A percentile compares a stretch with the other conserved stretches of the same genome.
Evolutionary conservation across 2,113 vertebrate species (phyloP).

Genomic region (Acrocephalus kingi): DNA sequence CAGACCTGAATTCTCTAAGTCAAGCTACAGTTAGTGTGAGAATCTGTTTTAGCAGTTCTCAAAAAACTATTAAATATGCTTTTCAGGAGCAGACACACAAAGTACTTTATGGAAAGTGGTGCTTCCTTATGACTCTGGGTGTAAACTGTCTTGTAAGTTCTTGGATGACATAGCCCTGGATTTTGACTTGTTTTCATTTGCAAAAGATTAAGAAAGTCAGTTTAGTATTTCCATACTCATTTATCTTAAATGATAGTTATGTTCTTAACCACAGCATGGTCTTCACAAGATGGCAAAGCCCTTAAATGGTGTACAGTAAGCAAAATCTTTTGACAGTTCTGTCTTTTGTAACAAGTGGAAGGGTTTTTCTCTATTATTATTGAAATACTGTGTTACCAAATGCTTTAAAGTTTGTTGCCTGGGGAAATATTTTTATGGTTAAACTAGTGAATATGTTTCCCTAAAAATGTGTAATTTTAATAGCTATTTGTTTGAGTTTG

Average conservation of each 20-base stretch:
- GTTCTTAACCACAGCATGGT: background rate
- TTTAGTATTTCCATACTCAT: background rate
- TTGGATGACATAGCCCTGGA: background rate
- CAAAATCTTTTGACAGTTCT: slow-evolving; percentile 6
- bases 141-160: slow-evolving; percentile 7
- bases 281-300: background rate
- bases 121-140: slow-evolving; percentile 10
- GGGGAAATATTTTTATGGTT: slow-evolving; percentile 57
- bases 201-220: background rate
- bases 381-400: slow-evolving; percentile 35
- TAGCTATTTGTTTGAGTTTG: slow-evolving; percentile 53
- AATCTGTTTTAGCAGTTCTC: slow-evolving; percentile 47
- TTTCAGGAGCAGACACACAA: background rate
- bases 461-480: slow-evolving; percentile 49
- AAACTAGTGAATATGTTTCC: slow-evolving; percentile 60
- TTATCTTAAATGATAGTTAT: background rate
- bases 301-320: background rate
- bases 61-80: background rate
- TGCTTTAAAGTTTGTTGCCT: slow-evolving; percentile 41
- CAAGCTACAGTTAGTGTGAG: slow-evolving; percentile 2
- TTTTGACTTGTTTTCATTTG: slow-evolving; percentile 1
- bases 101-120: background rate
- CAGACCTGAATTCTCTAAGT: slow-evolving; percentile 33
- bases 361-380: slow-evolving; percentile 24
- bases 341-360: slow-evolving; percentile 45